Percentiles rank a stretch among this genome's conserved stretches.
Evolutionary conservation across 1,140 invertebrate species (phyloP).

Genomic region (Diorhabda elongata): DNA sequence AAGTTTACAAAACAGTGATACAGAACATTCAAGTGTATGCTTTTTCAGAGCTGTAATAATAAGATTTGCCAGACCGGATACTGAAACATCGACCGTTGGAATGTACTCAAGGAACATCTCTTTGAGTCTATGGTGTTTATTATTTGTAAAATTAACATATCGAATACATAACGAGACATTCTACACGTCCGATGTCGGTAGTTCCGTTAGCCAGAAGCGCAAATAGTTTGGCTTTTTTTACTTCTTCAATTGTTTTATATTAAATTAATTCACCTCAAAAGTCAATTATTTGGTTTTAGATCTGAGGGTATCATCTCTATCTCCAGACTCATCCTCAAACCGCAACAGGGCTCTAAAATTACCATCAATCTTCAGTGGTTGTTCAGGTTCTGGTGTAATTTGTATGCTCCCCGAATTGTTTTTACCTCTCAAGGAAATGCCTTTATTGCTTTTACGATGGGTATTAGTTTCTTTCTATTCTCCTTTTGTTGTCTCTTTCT

Average conservation of each 20-base stretch:
- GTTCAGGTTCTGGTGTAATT: neutral
- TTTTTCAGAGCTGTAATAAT: no score
- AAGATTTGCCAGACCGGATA: slow-evolving; percentile 4
- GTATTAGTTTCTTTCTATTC: neutral
- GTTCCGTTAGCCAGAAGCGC: slow-evolving; percentile 16
- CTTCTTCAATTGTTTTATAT: slow-evolving; percentile 13
- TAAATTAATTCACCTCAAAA: slow-evolving; percentile 16
- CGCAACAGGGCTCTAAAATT: slow-evolving; percentile 19
- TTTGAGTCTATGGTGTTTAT: slow-evolving; percentile 12
- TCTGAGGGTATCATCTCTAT: neutral
- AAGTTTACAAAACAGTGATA: no score
- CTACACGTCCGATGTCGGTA: slow-evolving; percentile 6
- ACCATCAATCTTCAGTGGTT: slow-evolving; percentile 7
- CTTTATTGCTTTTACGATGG: slow-evolving; percentile 4
- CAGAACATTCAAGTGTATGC: no score
- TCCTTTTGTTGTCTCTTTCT: no score
- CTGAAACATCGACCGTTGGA: slow-evolving; percentile 29
- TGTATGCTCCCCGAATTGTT: neutral
- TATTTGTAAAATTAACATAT: slow-evolving; percentile 15
- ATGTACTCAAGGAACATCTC: slow-evolving; percentile 8
- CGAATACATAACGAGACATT: slow-evolving; percentile 6
- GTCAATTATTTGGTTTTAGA: neutral
- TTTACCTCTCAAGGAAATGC: neutral
- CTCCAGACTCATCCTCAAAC: slow-evolving; percentile 11
- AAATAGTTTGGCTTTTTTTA: slow-evolving; percentile 19